Evolutionary conservation across 1,140 invertebrate species (phyloP), one percentile per base, ranked within the genome.

Genomic region (Drosophila ananassae): DNA sequence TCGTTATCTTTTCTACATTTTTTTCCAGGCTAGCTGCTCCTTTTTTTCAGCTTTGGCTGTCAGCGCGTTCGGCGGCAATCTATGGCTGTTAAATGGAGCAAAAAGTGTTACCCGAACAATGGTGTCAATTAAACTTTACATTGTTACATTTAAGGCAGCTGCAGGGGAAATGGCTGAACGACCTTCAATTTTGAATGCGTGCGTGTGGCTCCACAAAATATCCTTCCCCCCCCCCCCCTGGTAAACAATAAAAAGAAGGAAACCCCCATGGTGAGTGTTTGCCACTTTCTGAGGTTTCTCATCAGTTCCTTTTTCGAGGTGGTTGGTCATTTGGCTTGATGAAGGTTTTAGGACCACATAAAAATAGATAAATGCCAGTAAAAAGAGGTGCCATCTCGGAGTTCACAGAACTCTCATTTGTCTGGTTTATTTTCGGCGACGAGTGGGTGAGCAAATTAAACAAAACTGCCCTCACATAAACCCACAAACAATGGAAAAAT

Each of bases 81-180:
- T 78, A 82, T 89, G 82, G 66, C 77, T 85, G 83, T 83, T 87
- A 83, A 87, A 87, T 87, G 83, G 83, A 89, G 83, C 83, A 87
- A 87, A 87, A 87, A 84, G 82, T 89, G 83, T 82, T 78, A 72
- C 79, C 79, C 54, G 83, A 87, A 87, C 83, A 87, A 87, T 87
- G 83, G 83, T 83, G 83, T 87, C 83, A 87, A 87, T 87, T 87
- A 87, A 87, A 87, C 79, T 83, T 87, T 79, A 87, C 83, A 87
- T 87, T 87, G 79, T 87, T 87, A 77, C 87, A 59, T 55, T 53
- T 54, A 62, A 57, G 54, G 74, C 63, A 12, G 44, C 50, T 69
- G 62, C 51, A 30, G 32, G 50, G 17, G n/a, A 67, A 68, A 68
- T 69, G 32, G n/a, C 41, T 24, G 51, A 46, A 34, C 66, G 62